These are phyloP conservation scores for Troides oblongomaculatus DNA, from an alignment of 2,888 invertebrate species.

Conservation along the genomic window DNA sequence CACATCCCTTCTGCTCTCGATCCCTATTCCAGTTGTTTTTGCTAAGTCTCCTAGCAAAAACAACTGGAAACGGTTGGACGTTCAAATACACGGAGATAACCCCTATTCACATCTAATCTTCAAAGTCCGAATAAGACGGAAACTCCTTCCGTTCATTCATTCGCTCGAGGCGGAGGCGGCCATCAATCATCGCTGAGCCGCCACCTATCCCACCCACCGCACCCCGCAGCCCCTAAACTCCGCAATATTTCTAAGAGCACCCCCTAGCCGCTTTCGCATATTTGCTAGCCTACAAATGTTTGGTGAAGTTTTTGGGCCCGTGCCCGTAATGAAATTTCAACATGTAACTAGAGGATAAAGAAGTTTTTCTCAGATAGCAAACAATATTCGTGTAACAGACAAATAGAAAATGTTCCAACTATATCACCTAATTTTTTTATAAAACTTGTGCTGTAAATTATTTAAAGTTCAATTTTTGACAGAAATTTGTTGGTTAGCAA, in stretches of 20 bases:
- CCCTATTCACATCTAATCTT: slow-evolving; percentile 22
- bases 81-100: slow-evolving; percentile 7
- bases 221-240: slow-evolving; percentile 33
- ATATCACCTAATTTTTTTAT: neutral
- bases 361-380: slow-evolving; percentile 21
- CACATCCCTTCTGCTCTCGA: neutral
- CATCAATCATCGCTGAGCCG: slow-evolving; percentile 47
- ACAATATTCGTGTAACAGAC: slow-evolving; percentile 10
- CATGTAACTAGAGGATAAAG: slow-evolving; percentile 14
- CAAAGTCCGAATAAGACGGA: slow-evolving; percentile 23
- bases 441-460: neutral
- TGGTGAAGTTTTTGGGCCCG: slow-evolving; percentile 19
- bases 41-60: neutral
- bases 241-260: slow-evolving; percentile 41
- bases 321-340: slow-evolving; percentile 28
- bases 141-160: slow-evolving; percentile 24
- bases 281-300: slow-evolving; percentile 34
- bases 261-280: slow-evolving; percentile 21
- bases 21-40: no score
- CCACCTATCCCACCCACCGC: slow-evolving; percentile 33
- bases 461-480: no score
- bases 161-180: slow-evolving; percentile 30
- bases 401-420: neutral
- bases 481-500: neutral
- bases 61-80: slow-evolving; percentile 5